Evolutionary conservation across 1,140 invertebrate species (phyloP).

Genomic region (Coptotermes formosanus): DNA sequence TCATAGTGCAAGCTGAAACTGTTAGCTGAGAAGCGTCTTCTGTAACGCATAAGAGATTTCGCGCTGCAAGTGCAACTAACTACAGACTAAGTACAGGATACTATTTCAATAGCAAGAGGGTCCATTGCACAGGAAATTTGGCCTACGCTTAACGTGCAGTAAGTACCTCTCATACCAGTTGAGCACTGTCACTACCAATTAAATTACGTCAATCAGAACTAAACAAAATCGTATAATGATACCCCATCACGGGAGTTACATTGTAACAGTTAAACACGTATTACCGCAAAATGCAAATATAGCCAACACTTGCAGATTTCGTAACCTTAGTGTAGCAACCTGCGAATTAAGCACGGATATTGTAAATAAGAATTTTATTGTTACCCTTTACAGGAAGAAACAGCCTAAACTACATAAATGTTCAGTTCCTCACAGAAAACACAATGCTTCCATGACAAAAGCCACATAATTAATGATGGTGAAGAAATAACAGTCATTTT

Average conservation of each 20-base stretch:
- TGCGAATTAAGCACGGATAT: too few species aligned
- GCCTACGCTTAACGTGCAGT: background rate
- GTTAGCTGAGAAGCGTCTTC: background rate
- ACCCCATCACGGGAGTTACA: background rate
- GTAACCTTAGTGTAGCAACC: too few species aligned
- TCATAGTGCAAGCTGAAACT: background rate
- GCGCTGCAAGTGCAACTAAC: background rate
- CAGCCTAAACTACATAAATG: too few species aligned
- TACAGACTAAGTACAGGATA: background rate
- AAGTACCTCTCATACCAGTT: background rate
- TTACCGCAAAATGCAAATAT: too few species aligned
- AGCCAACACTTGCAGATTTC: too few species aligned
- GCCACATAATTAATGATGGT: too few species aligned
- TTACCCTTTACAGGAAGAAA: too few species aligned
- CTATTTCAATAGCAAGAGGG: background rate
- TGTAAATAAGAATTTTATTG: too few species aligned
- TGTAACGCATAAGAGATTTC: background rate
- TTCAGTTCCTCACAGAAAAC: too few species aligned
- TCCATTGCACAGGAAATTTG: background rate
- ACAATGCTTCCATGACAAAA: too few species aligned
- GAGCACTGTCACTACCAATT: background rate
- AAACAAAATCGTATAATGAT: background rate
- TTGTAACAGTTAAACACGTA: too few species aligned
- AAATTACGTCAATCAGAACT: background rate
- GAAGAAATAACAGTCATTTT: too few species aligned